Evolutionary conservation across 2,113 vertebrate species (phyloP).

Genomic region (Peromyscus leucopus): DNA sequence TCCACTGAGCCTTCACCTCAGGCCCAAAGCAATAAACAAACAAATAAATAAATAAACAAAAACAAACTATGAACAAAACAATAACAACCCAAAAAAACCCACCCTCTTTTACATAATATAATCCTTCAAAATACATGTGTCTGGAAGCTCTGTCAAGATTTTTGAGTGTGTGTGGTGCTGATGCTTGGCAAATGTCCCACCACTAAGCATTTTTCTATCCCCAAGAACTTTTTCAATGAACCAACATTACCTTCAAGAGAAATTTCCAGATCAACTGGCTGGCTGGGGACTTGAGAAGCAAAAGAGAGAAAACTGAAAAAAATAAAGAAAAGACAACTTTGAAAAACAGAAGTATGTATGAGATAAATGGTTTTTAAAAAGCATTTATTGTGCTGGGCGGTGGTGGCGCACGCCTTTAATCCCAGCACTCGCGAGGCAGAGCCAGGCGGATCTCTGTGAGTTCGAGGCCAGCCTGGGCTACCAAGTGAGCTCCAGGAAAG

Average conservation of each 20-base stretch:
- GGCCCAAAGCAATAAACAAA: neutral
- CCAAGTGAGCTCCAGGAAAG: too few relatives aligned
- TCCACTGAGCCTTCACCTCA: too few relatives aligned
- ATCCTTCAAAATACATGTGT: neutral
- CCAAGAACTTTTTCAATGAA: neutral
- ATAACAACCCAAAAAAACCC: neutral
- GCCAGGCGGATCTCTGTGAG: too few relatives aligned
- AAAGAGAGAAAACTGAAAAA: neutral
- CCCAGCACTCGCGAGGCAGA: too few relatives aligned
- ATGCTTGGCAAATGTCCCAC: neutral
- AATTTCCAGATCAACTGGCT: neutral
- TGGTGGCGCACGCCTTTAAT: too few relatives aligned
- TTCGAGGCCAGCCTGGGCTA: too few relatives aligned
- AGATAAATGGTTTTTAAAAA: neutral
- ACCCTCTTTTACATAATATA: neutral
- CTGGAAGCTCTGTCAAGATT: neutral
- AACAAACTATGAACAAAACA: neutral
- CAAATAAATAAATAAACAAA: too few relatives aligned
- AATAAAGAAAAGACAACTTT: neutral
- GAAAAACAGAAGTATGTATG: constrained; percentile 23
- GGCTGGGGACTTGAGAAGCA: neutral
- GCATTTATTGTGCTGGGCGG: neutral
- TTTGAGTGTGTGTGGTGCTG: too few relatives aligned
- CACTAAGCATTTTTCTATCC: neutral
- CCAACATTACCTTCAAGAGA: neutral